A percentile compares a stretch with the other conserved stretches of the same genome.
Evolutionary conservation across 2,797 vertebrate species (phyloP).

Genomic region (Hippocampus kuda): DNA sequence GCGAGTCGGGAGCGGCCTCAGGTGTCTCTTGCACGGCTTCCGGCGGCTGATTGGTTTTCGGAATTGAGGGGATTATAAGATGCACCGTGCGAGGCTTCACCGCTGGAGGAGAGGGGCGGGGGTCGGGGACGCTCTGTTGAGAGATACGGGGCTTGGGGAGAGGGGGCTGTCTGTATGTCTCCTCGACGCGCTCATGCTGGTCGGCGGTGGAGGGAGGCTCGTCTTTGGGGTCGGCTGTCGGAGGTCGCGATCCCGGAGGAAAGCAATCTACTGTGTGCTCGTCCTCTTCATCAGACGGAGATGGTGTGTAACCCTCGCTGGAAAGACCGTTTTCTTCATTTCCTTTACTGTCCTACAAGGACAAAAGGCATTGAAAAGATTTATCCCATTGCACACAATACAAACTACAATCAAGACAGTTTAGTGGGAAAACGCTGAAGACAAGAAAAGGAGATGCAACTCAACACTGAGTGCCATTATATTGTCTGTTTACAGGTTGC

Average conservation of each 20-base stretch:
- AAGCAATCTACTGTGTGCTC: constrained; percentile 37
- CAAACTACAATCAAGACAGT: not conserved
- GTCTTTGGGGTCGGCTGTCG: constrained; percentile 20
- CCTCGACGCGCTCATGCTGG: not conserved
- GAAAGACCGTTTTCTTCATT: constrained; percentile 16
- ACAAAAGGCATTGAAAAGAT: constrained; percentile 4
- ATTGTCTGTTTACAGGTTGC: too few relatives aligned
- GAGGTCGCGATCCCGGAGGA: constrained; percentile 10
- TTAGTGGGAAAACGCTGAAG: too few relatives aligned
- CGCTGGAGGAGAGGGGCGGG: constrained; percentile 35
- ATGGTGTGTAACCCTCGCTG: constrained; percentile 39
- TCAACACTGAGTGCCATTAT: not conserved
- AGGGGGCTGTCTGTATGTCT: constrained; percentile 16
- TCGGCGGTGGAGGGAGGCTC: constrained; percentile 5
- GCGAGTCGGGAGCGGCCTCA: constrained; percentile 25
- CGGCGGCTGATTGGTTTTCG: constrained; percentile 1
- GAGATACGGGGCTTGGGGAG: constrained; percentile 56
- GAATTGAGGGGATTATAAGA: constrained; percentile 9
- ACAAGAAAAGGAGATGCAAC: not conserved
- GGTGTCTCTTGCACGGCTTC: constrained; percentile 8
- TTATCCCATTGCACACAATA: too few relatives aligned
- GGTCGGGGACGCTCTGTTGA: constrained; percentile 22
- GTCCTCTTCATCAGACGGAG: constrained; percentile 49
- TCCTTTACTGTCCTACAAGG: constrained; percentile 21
- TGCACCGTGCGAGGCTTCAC: constrained; percentile 61